A percentile compares a stretch with the other conserved stretches of the same genome.
These are phyloP conservation scores for Ylistrum balloti DNA, from an alignment of 1,140 invertebrate species.

Conservation along the genomic window DNA sequence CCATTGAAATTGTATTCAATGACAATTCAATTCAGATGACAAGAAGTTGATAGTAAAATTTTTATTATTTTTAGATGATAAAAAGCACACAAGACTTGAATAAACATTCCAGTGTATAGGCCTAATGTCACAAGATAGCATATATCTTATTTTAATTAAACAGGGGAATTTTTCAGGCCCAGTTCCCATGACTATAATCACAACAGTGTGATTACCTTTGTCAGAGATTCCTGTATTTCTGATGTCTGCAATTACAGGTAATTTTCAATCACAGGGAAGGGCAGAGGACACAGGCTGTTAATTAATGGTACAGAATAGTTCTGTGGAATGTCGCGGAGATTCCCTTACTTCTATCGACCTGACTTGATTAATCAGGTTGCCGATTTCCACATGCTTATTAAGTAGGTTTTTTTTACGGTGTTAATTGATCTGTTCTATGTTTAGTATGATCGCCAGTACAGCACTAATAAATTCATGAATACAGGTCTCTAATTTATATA, in stretches of 20 bases:
- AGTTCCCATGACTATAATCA: slow-evolving; percentile 9
- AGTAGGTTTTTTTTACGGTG: background rate
- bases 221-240: slow-evolving; percentile 2
- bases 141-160: background rate
- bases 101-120: background rate
- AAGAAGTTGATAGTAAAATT: too few relatives aligned
- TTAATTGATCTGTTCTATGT: background rate
- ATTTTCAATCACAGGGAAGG: background rate
- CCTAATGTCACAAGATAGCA: background rate
- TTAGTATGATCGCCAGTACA: background rate
- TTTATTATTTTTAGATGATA: background rate
- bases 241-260: background rate
- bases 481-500: background rate
- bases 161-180: background rate
- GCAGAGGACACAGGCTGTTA: background rate
- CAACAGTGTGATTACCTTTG: background rate
- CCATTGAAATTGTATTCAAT: too few relatives aligned
- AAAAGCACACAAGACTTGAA: background rate
- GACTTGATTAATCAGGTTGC: background rate
- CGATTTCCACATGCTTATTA: background rate
- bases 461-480: background rate
- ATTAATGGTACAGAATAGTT: background rate
- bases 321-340: background rate
- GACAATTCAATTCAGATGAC: too few relatives aligned
- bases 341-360: background rate